Percentiles rank a stretch among this genome's conserved stretches.
phyloP scores from a whole-genome alignment of 1,140 invertebrate species.

The Tetramorium simillimum region DNA sequence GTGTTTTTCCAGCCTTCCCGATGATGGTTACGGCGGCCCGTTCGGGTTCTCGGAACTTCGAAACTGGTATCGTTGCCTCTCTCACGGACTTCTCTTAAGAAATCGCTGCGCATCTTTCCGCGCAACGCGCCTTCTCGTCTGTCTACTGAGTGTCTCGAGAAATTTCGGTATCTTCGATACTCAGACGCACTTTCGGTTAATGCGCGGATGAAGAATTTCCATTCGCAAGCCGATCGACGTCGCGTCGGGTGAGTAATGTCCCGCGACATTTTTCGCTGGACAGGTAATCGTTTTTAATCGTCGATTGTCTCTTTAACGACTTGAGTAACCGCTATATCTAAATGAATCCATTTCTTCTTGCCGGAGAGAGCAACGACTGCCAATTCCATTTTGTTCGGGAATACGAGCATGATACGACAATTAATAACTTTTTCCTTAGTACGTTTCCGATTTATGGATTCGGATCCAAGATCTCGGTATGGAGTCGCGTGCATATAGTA shows the following conservation, averaged over 20 bases:
- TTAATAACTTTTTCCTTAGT: neutral
- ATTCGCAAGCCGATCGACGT: neutral
- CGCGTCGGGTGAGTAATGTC: neutral
- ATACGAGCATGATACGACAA: neutral
- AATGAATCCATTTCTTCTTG: neutral
- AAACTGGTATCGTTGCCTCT: conserved; percentile 60
- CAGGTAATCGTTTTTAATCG: neutral
- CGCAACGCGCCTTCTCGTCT: neutral
- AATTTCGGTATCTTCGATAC: neutral
- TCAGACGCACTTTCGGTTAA: neutral
- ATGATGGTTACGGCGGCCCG: conserved; percentile 36
- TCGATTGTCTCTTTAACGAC: neutral
- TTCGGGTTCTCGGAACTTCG: conserved; percentile 27
- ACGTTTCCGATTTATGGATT: neutral
- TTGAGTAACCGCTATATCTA: neutral
- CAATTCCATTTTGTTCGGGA: neutral
- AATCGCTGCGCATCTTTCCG: conserved; percentile 43
- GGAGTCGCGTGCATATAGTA: neutral
- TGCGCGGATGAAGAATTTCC: neutral
- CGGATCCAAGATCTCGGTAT: neutral
- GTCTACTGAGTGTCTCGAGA: conserved; percentile 19
- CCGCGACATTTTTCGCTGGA: neutral
- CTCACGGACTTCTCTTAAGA: conserved; percentile 31
- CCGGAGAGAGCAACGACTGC: neutral
- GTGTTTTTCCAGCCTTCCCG: conserved; percentile 43